Conservation (phyloP, 1,140 invertebrate genomes). For the Coptotermes formosanus region DNA sequence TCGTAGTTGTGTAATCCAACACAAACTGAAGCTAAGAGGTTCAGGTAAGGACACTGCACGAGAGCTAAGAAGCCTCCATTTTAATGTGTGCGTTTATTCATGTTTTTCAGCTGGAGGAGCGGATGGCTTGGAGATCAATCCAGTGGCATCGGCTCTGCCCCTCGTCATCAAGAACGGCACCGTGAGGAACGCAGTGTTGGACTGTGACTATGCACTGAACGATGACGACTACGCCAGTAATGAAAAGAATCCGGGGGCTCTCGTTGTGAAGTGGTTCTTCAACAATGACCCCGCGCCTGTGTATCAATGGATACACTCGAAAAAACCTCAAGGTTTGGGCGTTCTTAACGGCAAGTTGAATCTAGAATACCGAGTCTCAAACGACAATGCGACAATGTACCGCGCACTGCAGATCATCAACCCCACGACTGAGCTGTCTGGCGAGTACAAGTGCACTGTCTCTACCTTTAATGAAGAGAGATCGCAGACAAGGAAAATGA, state of each 20-base stretch:
- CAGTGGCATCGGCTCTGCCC: conserved; percentile 59
- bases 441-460: conserved; percentile 70
- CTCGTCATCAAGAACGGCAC: conserved; percentile 65
- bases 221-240: conserved; percentile 42
- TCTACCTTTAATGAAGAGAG: conserved; percentile 67
- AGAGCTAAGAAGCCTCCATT: too few species aligned
- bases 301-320: conserved; percentile 74
- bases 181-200: conserved; percentile 62
- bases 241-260: conserved; percentile 49
- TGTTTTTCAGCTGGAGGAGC: conserved; percentile 4
- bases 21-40: too few species aligned
- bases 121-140: conserved; percentile 52
- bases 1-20: too few species aligned
- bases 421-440: conserved; percentile 66
- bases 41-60: too few species aligned
- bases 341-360: conserved; percentile 63
- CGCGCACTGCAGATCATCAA: conserved; percentile 65
- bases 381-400: conserved; percentile 57
- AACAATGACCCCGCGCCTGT: conserved; percentile 62
- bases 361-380: conserved; percentile 59
- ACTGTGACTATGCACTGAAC: conserved; percentile 72
- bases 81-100: not conserved
- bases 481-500: conserved; percentile 63
- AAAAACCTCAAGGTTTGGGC: conserved; percentile 60
- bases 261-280: conserved; percentile 80